phyloP scores from a whole-genome alignment of 2,888 invertebrate genomes.

The Apamea epomidion region DNA sequence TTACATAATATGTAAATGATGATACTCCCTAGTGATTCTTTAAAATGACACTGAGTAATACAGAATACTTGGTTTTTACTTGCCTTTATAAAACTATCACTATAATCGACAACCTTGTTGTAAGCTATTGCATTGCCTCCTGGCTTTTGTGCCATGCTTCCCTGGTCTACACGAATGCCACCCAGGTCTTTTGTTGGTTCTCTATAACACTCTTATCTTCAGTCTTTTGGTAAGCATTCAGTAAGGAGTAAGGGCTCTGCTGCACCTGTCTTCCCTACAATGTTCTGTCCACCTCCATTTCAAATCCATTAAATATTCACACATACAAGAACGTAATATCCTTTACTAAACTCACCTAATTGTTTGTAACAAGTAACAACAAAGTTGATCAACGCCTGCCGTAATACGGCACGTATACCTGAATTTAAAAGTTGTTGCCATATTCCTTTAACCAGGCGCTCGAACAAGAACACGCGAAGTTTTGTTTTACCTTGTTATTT shows the following conservation, averaged over 20 bases:
- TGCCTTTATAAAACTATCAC: background rate
- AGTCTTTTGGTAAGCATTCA: background rate
- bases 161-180: too few relatives aligned
- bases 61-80: background rate
- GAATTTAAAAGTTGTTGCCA: constrained; percentile 69
- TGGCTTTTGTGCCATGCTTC: background rate
- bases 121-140: background rate
- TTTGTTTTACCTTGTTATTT: constrained; percentile 36
- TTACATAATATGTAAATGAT: too few relatives aligned
- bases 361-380: constrained; percentile 55
- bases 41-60: background rate
- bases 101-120: background rate
- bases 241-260: background rate
- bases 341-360: constrained; percentile 33
- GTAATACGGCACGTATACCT: constrained; percentile 43
- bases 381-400: constrained; percentile 68
- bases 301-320: background rate
- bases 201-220: background rate
- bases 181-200: background rate
- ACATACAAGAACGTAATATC: constrained; percentile 16
- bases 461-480: constrained; percentile 41
- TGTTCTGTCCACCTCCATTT: background rate
- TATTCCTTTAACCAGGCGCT: constrained; percentile 70
- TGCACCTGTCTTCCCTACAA: background rate
- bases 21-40: too few relatives aligned